Evolutionary conservation across 2,888 invertebrate genomes (phyloP), one percentile per base, ranked within the genome.

Genomic region (Agonopterix subpropinquella): DNA sequence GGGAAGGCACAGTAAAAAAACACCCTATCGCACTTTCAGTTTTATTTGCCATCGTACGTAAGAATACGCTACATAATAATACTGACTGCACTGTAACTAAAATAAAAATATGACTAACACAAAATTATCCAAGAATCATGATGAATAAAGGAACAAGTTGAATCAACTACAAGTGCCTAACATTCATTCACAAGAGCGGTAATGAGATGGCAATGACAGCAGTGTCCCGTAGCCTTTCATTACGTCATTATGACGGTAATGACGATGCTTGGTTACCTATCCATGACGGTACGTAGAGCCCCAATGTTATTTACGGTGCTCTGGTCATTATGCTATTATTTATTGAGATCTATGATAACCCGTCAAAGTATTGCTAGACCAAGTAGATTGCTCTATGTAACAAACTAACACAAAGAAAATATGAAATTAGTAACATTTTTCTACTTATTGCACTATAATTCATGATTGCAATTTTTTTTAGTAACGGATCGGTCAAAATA

Each of bases 191-290:
- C 58, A 62, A 58, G 52, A 56, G 55, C 56, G 50, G 45, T 9
- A 41, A 74, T 65, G 64, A 77, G 68, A 57, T 55, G 62, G 54
- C 61, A 59, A 65, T 70, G 64, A 69, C 70, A 67, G 65, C 54
- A 53, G 55, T 57, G 58, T 54, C 52, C 57, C 28, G 28, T 28
- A 55, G 55, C 58, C 64, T 58, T 69, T 73, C 68, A 78, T 75
- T 70, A 69, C 67, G 58, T 69, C 72, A 73, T 75, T 73, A 75
- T 59, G 58, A 56, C 49, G 56, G 52, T 70, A 70, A 72, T 67
- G 63, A 66, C 52, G 54, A 51, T 50, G 54, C 50, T 44, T 43
- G 55, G 50, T 44, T 47, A 45, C 49, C 48, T 48, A 47, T 43
- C 51, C 49, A 47, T 39, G 45, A 9, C 35, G 13, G 28, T 28